Evolutionary conservation across 2,113 vertebrate genomes (phyloP).

Genomic region (Eonycteris spelaea): DNA sequence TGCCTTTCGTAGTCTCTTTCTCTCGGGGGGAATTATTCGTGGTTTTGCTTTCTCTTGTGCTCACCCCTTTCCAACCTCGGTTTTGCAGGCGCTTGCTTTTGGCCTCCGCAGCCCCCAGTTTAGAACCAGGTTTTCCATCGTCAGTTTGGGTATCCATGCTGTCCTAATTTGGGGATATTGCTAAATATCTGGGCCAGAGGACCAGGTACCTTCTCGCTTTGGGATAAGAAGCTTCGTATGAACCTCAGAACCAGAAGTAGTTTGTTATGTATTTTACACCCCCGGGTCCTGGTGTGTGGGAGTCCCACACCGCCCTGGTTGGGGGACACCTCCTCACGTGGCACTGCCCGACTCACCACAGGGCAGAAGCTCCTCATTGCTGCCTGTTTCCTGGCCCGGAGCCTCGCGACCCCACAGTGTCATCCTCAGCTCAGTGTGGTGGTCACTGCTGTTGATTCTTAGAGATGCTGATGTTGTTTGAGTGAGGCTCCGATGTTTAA

Average conservation of each 20-base stretch:
- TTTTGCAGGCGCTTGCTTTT: background rate
- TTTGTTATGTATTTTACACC: background rate
- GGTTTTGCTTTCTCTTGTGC: background rate
- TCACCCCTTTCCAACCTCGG: background rate
- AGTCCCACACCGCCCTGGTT: background rate
- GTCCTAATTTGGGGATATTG: background rate
- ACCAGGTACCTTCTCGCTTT: background rate
- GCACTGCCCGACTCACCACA: background rate
- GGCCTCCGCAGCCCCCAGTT: background rate
- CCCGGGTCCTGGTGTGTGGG: background rate
- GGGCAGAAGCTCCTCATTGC: background rate
- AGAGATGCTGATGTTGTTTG: background rate
- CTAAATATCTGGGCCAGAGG: background rate
- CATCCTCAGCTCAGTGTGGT: rapidly evolving
- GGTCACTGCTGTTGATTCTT: background rate
- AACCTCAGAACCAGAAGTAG: background rate
- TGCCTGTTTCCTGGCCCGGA: background rate
- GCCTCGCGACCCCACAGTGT: rapidly evolving
- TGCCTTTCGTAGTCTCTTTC: background rate
- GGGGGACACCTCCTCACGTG: background rate
- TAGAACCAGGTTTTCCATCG: background rate
- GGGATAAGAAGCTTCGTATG: background rate
- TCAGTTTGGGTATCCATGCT: background rate
- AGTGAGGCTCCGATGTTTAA: background rate
- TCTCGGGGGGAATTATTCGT: background rate